phyloP scores from a whole-genome alignment of 1,140 invertebrate genomes.

The Ectropis grisescens region DNA sequence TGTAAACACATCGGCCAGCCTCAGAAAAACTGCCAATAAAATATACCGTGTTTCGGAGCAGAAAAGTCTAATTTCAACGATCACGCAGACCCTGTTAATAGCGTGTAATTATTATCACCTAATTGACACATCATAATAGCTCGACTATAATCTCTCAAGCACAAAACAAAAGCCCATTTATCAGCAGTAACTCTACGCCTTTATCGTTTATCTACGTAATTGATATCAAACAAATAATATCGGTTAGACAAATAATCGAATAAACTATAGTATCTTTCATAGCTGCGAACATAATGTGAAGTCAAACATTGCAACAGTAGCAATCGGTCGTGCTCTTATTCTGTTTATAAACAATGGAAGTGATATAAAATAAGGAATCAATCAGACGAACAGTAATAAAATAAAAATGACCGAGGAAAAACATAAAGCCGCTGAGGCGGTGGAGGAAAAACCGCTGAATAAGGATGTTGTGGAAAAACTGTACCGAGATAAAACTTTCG shows the following conservation, averaged over 20 bases:
- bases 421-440: conserved; percentile 17
- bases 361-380: conserved; percentile 8
- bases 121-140: too few species aligned
- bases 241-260: conserved; percentile 47
- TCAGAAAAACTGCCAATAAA: too few species aligned
- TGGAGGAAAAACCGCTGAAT: conserved; percentile 47
- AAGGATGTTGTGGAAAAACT: conserved; percentile 17
- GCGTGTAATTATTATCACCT: too few species aligned
- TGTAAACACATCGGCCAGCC: too few species aligned
- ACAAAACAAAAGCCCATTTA: conserved; percentile 20
- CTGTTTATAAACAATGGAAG: conserved; percentile 28
- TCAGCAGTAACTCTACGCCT: conserved; percentile 25
- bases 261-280: conserved; percentile 33
- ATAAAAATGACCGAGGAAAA: conserved; percentile 40
- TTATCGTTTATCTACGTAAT: conserved; percentile 58
- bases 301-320: conserved; percentile 31
- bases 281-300: conserved; percentile 39
- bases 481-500: conserved; percentile 34
- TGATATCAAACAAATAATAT: conserved; percentile 63
- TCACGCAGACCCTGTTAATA: too few species aligned
- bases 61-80: too few species aligned
- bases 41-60: too few species aligned
- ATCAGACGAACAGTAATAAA: not conserved
- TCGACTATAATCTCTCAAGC: conserved; percentile 1
- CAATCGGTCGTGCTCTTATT: conserved; percentile 17